phyloP scores from a whole-genome alignment of 2,888 invertebrate genomes.

The Nomada fabriciana region DNA sequence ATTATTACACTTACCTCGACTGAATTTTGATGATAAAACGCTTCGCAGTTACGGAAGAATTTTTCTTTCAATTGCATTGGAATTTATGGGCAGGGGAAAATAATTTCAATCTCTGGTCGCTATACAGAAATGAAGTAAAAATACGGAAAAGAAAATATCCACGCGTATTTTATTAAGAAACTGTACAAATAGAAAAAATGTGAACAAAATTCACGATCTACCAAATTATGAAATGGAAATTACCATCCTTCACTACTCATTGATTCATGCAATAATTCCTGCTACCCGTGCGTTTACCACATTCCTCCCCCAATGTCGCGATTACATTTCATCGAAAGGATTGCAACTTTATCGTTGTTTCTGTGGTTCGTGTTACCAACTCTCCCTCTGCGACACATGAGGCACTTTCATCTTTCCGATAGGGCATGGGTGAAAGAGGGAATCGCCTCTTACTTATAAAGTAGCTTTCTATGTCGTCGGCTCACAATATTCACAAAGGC shows the following conservation, averaged over 20 bases:
- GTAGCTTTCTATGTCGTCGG: slow-evolving; percentile 47
- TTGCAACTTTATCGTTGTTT: slow-evolving; percentile 34
- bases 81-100: too few relatives aligned
- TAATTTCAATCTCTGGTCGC: too few relatives aligned
- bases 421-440: not conserved
- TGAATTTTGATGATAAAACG: too few relatives aligned
- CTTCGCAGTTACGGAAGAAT: too few relatives aligned
- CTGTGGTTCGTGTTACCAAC: slow-evolving; percentile 23
- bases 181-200: too few relatives aligned
- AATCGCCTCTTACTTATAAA: slow-evolving; percentile 26
- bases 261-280: slow-evolving; percentile 24
- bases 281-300: slow-evolving; percentile 6
- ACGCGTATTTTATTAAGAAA: too few relatives aligned
- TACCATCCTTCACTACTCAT: slow-evolving; percentile 25
- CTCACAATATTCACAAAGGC: slow-evolving; percentile 41
- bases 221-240: not conserved
- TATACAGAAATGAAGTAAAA: too few relatives aligned
- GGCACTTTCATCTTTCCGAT: not conserved
- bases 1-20: too few relatives aligned
- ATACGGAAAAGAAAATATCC: too few relatives aligned
- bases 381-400: not conserved
- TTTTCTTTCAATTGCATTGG: too few relatives aligned
- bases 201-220: too few relatives aligned
- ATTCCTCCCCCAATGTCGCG: not conserved
- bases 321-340: not conserved